Percentiles rank a stretch among this genome's conserved stretches.
phyloP scores from a whole-genome alignment of 1,140 invertebrate species.

The Ceratosolen fusciceps region DNA sequence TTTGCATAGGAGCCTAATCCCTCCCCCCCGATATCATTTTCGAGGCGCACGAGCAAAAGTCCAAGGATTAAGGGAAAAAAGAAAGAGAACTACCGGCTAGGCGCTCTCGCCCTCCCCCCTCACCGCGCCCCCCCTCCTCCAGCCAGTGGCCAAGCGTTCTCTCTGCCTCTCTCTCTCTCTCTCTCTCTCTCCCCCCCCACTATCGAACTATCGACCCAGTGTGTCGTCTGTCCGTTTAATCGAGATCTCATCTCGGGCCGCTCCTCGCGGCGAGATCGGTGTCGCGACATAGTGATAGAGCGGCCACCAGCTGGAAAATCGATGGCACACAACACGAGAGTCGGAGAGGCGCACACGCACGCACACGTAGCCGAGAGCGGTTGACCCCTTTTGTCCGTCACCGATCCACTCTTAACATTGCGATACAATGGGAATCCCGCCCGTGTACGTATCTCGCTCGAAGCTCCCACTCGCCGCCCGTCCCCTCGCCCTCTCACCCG shows the following conservation, averaged over 20 bases:
- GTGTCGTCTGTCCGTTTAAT: constrained; percentile 37
- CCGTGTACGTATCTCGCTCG: neutral
- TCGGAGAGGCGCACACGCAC: neutral
- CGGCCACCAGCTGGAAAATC: constrained; percentile 15
- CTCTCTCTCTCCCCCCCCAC: too few species aligned
- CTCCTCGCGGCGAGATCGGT: neutral
- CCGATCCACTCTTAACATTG: constrained; percentile 34
- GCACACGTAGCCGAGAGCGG: neutral
- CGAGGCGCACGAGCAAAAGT: too few species aligned
- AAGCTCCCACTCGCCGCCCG: neutral
- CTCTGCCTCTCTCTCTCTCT: too few species aligned
- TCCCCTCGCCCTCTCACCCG: neutral
- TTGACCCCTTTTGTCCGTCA: constrained; percentile 4
- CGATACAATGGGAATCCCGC: constrained; percentile 34
- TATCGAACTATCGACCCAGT: constrained; percentile 24
- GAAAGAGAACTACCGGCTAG: neutral
- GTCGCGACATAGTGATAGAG: neutral
- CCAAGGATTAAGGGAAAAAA: neutral
- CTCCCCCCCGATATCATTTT: too few species aligned
- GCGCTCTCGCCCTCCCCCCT: neutral
- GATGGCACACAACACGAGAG: neutral
- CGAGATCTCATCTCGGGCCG: constrained; percentile 17
- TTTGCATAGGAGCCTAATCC: too few species aligned
- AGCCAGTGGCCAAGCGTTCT: too few species aligned
- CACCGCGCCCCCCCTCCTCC: neutral